Evolutionary conservation across 2,888 invertebrate species (phyloP).

Genomic region (Monoplex corrugatus): DNA sequence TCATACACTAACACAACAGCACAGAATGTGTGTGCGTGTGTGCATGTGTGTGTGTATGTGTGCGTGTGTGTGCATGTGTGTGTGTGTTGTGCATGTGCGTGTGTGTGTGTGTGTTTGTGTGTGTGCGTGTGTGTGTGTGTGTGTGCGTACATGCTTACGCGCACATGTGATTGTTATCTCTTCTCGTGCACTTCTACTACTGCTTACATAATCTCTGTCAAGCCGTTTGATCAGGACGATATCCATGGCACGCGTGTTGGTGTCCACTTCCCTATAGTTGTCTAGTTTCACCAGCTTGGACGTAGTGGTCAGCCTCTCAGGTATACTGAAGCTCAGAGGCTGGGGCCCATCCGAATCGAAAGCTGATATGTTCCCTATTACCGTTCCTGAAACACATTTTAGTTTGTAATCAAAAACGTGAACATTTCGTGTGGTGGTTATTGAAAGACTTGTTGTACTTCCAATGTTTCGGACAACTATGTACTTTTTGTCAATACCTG

Average conservation of each 20-base stretch:
- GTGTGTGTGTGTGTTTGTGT: too few species aligned
- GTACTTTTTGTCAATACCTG: too few species aligned
- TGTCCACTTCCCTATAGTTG: slow-evolving; percentile 53
- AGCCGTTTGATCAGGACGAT: slow-evolving; percentile 67
- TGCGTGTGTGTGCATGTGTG: background rate
- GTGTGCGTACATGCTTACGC: too few species aligned
- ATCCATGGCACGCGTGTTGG: slow-evolving; percentile 65
- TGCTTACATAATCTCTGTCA: slow-evolving; percentile 72
- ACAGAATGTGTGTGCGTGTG: too few species aligned
- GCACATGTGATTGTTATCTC: too few species aligned
- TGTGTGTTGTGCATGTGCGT: background rate
- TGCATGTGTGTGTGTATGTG: too few species aligned
- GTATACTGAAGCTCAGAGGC: slow-evolving; percentile 62
- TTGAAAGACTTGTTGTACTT: too few species aligned
- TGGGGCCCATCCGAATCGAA: slow-evolving; percentile 69
- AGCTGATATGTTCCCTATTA: slow-evolving; percentile 68
- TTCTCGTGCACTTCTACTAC: too few species aligned
- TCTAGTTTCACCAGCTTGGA: slow-evolving; percentile 64
- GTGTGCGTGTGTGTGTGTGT: too few species aligned
- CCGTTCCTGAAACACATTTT: slow-evolving; percentile 59
- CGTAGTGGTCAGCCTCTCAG: slow-evolving; percentile 52
- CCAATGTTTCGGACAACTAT: background rate
- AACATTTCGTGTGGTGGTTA: too few species aligned
- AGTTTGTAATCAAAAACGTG: background rate
- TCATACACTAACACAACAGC: too few species aligned